phyloP scores from a whole-genome alignment of 2,797 vertebrate species.

The Enteromius trimaculatus region DNA sequence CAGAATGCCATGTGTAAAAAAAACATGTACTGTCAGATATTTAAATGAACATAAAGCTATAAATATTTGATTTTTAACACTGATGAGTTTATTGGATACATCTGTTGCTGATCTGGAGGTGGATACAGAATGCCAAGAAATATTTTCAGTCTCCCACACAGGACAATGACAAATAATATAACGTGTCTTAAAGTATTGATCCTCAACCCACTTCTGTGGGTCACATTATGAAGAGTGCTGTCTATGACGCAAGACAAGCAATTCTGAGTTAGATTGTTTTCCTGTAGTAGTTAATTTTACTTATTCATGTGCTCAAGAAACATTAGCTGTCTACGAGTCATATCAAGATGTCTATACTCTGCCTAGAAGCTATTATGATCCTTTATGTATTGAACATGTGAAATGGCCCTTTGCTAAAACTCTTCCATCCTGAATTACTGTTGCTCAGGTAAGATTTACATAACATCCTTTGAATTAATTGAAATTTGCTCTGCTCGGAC shows the following conservation, averaged over 20 bases:
- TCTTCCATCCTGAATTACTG: neutral
- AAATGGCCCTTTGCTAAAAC: neutral
- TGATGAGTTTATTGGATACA: neutral
- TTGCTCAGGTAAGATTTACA: neutral
- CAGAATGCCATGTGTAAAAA: neutral
- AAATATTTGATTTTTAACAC: neutral
- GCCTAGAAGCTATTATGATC: neutral
- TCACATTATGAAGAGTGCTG: neutral
- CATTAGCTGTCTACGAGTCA: neutral
- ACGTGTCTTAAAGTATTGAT: constrained; percentile 15
- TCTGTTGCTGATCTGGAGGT: neutral
- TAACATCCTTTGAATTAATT: no score
- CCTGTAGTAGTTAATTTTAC: neutral
- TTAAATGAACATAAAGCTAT: constrained; percentile 1
- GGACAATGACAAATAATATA: constrained; percentile 4
- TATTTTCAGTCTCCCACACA: constrained; percentile 25
- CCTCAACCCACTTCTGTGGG: neutral
- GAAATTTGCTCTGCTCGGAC: neutral
- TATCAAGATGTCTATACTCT: neutral
- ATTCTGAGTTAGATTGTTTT: constrained; percentile 3
- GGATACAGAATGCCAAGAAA: neutral
- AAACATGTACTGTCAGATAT: neutral
- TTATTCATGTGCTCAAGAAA: neutral
- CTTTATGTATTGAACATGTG: neutral
- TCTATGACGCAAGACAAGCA: neutral